These are phyloP conservation scores for Scarus forsteni DNA, from an alignment of 2,797 vertebrate genomes.

Conservation along the genomic window DNA sequence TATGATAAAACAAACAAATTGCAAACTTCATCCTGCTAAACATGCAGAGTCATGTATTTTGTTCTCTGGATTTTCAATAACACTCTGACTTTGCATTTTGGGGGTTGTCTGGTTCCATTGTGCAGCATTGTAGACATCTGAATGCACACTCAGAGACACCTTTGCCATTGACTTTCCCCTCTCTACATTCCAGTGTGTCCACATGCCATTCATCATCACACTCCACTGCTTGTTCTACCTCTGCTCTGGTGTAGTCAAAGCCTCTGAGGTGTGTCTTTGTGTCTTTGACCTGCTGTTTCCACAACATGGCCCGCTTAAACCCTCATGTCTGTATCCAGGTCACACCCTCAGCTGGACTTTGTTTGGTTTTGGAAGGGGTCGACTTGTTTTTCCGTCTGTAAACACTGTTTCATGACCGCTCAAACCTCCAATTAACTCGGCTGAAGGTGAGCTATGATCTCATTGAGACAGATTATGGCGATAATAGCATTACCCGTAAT, in stretches of 20 bases:
- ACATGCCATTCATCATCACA: slow-evolving; percentile 21
- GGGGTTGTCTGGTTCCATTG: too few relatives aligned
- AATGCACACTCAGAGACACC: too few relatives aligned
- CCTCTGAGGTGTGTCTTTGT: slow-evolving; percentile 20
- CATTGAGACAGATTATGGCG: slow-evolving; percentile 41
- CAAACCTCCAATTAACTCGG: slow-evolving; percentile 43
- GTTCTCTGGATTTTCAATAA: too few relatives aligned
- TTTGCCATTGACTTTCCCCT: neutral
- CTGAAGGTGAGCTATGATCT: slow-evolving; percentile 65
- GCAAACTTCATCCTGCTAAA: too few relatives aligned
- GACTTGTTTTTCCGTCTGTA: slow-evolving; percentile 34
- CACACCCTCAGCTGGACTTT: slow-evolving; percentile 11
- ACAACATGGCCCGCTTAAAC: slow-evolving; percentile 52
- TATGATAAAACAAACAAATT: too few relatives aligned
- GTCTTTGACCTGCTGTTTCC: slow-evolving; percentile 64
- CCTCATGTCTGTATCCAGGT: slow-evolving; percentile 22
- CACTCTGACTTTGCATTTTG: too few relatives aligned
- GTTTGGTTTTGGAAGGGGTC: slow-evolving; percentile 5
- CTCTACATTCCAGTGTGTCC: slow-evolving; percentile 22
- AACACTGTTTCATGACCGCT: slow-evolving; percentile 40
- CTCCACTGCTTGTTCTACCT: slow-evolving; percentile 7
- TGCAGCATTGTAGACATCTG: too few relatives aligned
- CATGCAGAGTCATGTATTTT: too few relatives aligned
- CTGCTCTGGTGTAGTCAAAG: slow-evolving; percentile 22
- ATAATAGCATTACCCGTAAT: slow-evolving; percentile 65